phyloP scores from a whole-genome alignment of 2,888 invertebrate genomes.

The Hirtodrosophila confusa region DNA sequence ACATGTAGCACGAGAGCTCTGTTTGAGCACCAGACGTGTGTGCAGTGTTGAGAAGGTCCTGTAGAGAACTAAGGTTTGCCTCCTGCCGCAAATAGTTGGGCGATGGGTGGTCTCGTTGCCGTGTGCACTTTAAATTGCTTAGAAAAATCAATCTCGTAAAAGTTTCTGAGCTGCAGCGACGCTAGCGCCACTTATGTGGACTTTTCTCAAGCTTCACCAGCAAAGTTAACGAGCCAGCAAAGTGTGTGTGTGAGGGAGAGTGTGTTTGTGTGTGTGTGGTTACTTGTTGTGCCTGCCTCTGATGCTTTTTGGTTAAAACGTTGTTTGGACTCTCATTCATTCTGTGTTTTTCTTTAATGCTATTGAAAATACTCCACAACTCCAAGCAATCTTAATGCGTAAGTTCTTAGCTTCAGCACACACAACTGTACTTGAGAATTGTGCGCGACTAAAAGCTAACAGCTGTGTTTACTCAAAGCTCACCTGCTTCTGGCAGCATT shows the following conservation, averaged over 20 bases:
- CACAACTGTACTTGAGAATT: slow-evolving; percentile 13
- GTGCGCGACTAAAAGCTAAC: slow-evolving; percentile 27
- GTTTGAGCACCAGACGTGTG: slow-evolving; percentile 9
- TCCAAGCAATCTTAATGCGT: background rate
- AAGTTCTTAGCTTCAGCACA: background rate
- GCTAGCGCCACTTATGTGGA: slow-evolving; percentile 56
- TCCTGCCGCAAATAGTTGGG: too few species aligned
- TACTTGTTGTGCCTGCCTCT: slow-evolving; percentile 35
- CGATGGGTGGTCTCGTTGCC: slow-evolving; percentile 6
- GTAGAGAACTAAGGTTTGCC: too few species aligned
- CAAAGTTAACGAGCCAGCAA: slow-evolving; percentile 54
- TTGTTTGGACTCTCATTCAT: slow-evolving; percentile 40
- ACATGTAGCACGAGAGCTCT: slow-evolving; percentile 25
- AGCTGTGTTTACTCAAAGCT: slow-evolving; percentile 1
- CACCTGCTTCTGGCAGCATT: too few species aligned
- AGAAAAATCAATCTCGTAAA: slow-evolving; percentile 80
- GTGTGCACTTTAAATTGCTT: slow-evolving; percentile 76
- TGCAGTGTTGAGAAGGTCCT: background rate
- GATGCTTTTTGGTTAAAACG: slow-evolving; percentile 43
- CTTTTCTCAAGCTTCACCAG: slow-evolving; percentile 41
- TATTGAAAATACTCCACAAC: slow-evolving; percentile 30
- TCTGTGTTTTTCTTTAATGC: slow-evolving; percentile 27
- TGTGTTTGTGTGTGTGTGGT: slow-evolving; percentile 1
- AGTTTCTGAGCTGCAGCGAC: slow-evolving; percentile 58
- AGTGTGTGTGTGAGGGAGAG: slow-evolving; percentile 23